Evolutionary conservation across 2,113 vertebrate species (phyloP).

Genomic region (Apodemus speciosus): DNA sequence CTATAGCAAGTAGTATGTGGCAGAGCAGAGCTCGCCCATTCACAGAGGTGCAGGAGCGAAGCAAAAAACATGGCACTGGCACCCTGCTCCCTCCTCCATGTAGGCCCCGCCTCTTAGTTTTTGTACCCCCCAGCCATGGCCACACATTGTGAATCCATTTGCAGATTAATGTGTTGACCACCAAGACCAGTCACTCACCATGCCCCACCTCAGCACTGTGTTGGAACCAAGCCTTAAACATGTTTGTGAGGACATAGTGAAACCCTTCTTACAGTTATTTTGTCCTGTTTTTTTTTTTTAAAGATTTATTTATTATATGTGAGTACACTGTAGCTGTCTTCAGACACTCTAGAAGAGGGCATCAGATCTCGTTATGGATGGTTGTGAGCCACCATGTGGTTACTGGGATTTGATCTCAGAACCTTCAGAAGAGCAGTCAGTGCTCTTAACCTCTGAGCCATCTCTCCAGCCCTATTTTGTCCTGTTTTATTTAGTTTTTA

Average conservation of each 20-base stretch:
- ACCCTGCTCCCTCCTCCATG: neutral
- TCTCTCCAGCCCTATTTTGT: too few species aligned
- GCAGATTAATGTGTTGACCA: neutral
- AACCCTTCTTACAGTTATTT: neutral
- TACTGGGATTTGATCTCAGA: too few species aligned
- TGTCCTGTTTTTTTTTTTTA: neutral
- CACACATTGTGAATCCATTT: neutral
- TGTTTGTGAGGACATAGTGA: neutral
- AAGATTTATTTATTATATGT: too few species aligned
- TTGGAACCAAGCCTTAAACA: neutral
- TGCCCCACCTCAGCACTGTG: neutral
- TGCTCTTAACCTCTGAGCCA: too few species aligned
- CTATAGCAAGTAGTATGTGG: neutral
- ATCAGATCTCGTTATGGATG: too few species aligned
- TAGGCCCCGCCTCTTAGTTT: neutral
- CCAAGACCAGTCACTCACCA: neutral
- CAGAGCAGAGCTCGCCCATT: neutral
- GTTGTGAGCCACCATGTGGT: too few species aligned
- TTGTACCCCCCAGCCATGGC: neutral
- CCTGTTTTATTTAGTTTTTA: neutral
- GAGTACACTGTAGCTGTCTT: too few species aligned
- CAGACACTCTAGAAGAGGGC: too few species aligned
- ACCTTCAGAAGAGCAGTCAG: too few species aligned
- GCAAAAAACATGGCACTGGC: neutral
- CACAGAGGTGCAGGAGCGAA: neutral